Evolutionary conservation across 2,888 invertebrate species (phyloP), one percentile per base, ranked within the genome.

Genomic region (Synergus japonicus): DNA sequence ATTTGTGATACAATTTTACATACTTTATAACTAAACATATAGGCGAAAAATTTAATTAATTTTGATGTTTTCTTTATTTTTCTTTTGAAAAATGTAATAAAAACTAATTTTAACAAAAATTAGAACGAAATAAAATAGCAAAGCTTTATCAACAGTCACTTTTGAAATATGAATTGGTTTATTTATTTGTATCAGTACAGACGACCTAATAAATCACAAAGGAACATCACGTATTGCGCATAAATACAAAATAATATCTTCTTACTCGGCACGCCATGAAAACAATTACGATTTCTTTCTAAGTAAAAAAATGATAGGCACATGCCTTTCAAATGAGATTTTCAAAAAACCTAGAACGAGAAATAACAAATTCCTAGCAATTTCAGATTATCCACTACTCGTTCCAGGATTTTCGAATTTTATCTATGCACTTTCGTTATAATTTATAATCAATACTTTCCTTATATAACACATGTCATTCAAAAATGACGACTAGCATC

Each of bases 141-240:
- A 58, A 58, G 18, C 58, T 18, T 58, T 9, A 58, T 58, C 10
- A 58, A 58, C 0, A 58, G 18, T 10, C 4, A 63, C n/a, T 2
- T 67, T 73, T 58, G 15, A 73, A 58, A 49, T 73, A 73, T 58
- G 73, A 58, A 41, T 73, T 54, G 37, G 41, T 73, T 73, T 41
- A 54, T 73, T 73, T 73, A 73, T 73, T 73, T 73, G 54, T 54
- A 73, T 73, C 29, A 54, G 37, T 73, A 73, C 73, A 73, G 54
- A 73, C 58, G 58, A 54, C 73, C 73, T 73, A 73, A 73, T 73
- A 22, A 73, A 73, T 73, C 49, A 73, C 73, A 54, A 73, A 73
- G 49, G 37, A 73, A 73, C 37, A 73, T 73, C 37, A 73, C 37
- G 73, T 58, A 58, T 73, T 73, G 73, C 54, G 49, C n/a, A 58